phyloP scores from a whole-genome alignment of 1,140 invertebrate genomes.

The Myzus persicae region DNA sequence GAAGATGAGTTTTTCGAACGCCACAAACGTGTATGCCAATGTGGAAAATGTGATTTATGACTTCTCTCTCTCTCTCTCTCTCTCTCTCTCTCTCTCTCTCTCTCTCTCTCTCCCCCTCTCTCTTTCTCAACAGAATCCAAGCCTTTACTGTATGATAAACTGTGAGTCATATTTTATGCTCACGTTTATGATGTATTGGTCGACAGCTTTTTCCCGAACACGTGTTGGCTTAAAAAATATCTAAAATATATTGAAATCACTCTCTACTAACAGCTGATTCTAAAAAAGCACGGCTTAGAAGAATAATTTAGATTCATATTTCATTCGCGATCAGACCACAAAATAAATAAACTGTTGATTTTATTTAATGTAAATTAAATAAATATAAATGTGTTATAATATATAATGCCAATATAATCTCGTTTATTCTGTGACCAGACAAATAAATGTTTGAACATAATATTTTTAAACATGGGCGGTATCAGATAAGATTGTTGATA shows the following conservation, averaged over 20 bases:
- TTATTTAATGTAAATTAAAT: not conserved
- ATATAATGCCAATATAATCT: no score
- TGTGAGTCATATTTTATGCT: not conserved
- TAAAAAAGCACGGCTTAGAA: not conserved
- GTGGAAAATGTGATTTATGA: not conserved
- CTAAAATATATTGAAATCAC: not conserved
- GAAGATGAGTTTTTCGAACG: not conserved
- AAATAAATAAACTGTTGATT: not conserved
- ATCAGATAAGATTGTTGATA: no score
- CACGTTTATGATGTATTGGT: not conserved
- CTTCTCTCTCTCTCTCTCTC: not conserved
- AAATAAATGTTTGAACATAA: no score
- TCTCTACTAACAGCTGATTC: not conserved
- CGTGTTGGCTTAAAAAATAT: not conserved
- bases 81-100: not conserved
- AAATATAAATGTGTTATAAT: no score
- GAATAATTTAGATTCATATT: not conserved
- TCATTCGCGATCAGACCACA: not conserved
- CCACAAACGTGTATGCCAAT: no score
- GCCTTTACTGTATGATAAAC: not conserved
- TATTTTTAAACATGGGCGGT: no score
- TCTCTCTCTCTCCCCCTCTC: not conserved
- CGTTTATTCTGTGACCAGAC: no score
- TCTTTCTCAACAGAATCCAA: not conserved
- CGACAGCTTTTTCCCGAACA: not conserved